Evolutionary conservation across 2,888 invertebrate genomes (phyloP).

Genomic region (Allophyes oxyacanthae): DNA sequence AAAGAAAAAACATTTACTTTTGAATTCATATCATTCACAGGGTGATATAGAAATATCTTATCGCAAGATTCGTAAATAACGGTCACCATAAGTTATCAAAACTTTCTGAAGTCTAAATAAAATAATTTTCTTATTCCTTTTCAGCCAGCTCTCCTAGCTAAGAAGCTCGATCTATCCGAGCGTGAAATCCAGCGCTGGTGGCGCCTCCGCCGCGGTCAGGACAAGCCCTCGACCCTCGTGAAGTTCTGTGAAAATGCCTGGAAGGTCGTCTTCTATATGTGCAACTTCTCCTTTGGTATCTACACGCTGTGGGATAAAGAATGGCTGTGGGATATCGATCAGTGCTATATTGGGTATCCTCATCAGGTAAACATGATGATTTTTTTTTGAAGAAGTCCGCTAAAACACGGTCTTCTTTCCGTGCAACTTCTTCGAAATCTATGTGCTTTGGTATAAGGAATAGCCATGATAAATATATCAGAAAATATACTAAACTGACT

Average conservation of each 20-base stretch:
- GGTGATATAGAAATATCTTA: too few species aligned
- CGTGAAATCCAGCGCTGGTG: conserved; percentile 98
- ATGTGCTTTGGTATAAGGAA: too few species aligned
- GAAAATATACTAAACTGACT: too few species aligned
- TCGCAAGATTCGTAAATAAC: too few species aligned
- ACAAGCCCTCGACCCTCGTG: conserved; percentile 96
- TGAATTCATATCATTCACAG: too few species aligned
- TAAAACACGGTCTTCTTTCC: too few species aligned
- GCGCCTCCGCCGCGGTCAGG: conserved; percentile 94
- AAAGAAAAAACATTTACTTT: too few species aligned
- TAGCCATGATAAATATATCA: too few species aligned
- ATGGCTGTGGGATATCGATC: conserved; percentile 98
- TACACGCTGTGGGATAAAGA: conserved; percentile 96
- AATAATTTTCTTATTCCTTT: conserved; percentile 1
- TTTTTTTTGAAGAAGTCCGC: too few species aligned
- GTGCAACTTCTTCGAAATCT: too few species aligned
- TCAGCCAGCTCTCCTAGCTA: conserved; percentile 91
- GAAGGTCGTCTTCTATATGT: conserved; percentile 96
- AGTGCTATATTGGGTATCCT: conserved; percentile 95
- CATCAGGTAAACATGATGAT: conserved; percentile 90
- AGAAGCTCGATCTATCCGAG: conserved; percentile 95
- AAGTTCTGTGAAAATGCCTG: conserved; percentile 98
- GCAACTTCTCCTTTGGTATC: conserved; percentile 95
- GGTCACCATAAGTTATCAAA: too few species aligned
- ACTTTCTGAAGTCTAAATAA: too few species aligned